Base-by-base conservation (phyloP, 2,888 invertebrate species). In the Heliconius sara region DNA sequence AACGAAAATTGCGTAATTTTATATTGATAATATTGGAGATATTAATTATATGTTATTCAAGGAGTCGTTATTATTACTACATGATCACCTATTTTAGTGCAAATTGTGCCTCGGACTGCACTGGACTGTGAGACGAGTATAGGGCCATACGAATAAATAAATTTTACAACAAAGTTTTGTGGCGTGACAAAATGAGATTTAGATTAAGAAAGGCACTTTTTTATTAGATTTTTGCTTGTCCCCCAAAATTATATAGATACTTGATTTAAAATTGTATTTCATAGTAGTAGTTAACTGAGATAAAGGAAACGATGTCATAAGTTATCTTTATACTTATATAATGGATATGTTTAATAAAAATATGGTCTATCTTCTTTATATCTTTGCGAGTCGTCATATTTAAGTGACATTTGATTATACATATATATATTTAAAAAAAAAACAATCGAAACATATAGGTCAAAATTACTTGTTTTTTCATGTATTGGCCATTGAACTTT, bases 401-500 rank as follows among this genome's bases (percentile, higher is more conserved):
- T 73, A 47, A 27, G 22, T 75, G 65, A 65, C 63, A 65, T 65
- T 66, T 73, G n/a, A 66, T 52, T 60, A 60, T 66, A 57, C 16
- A 66, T 74, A 34, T 47, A 57, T 25, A 25, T 66, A 27, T 66
- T 19, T 43, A 30, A 39, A 34, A 39, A 65, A 39, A 30, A 30
- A 68, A 34, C 25, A 70, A 68, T 76, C 43, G 30, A 25, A 66
- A 65, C 63, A 57, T 72, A 70, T 57, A 71, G 65, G 34, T 76
- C 76, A 70, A 43, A 68, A 67, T 47, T 73, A 80, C 80, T 70
- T 60, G 79, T 70, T 52, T 25, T 71, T 70, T 60, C n/a, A 67
- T 73, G 22, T 47, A 65, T 52, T 76, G 80, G 76, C 30, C 79
- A 66, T 63, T 80, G 80, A 80, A 79, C 79, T 65, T 52, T 52